A percentile compares a stretch with the other conserved stretches of the same genome.
Conservation (phyloP, 2,888 invertebrate genomes). For the Megastigmus dorsalis region DNA sequence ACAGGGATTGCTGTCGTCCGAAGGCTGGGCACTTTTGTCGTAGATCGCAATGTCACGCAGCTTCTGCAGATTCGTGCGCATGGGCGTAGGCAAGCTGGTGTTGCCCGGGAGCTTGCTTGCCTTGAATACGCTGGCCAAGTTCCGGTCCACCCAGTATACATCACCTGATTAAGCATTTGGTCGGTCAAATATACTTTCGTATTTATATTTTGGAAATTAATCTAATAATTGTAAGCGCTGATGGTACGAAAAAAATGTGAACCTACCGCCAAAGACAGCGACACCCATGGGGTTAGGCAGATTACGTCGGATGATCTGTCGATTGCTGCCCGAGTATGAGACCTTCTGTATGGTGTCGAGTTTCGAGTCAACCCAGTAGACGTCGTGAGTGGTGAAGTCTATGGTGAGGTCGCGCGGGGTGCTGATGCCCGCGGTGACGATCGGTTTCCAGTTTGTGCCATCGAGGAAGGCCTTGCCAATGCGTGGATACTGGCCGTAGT, state of each 20-base stretch:
- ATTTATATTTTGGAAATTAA: background rate
- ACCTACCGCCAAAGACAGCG: constrained; percentile 84
- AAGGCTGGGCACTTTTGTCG: constrained; percentile 91
- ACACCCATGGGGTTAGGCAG: constrained; percentile 96
- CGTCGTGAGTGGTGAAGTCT: constrained; percentile 94
- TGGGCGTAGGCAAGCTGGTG: constrained; percentile 80
- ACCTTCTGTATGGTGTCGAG: constrained; percentile 95
- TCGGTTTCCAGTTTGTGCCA: constrained; percentile 88
- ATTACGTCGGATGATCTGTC: constrained; percentile 89
- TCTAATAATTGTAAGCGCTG: background rate
- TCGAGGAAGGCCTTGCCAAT: constrained; percentile 93
- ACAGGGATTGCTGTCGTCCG: constrained; percentile 88
- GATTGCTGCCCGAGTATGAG: constrained; percentile 87
- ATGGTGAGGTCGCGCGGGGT: constrained; percentile 93
- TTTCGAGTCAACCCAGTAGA: constrained; percentile 98
- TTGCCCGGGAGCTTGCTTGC: constrained; percentile 87
- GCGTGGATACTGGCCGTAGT: constrained; percentile 96
- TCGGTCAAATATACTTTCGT: no score
- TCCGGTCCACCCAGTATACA: constrained; percentile 96
- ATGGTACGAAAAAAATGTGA: background rate
- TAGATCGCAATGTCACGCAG: constrained; percentile 94
- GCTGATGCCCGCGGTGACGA: constrained; percentile 93
- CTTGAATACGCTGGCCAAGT: constrained; percentile 88
- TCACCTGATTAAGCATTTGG: no score
- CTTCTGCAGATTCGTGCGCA: constrained; percentile 89